Evolutionary conservation across 1,140 invertebrate genomes (phyloP), one percentile per base, ranked within the genome.

Genomic region (Varroa destructor): DNA sequence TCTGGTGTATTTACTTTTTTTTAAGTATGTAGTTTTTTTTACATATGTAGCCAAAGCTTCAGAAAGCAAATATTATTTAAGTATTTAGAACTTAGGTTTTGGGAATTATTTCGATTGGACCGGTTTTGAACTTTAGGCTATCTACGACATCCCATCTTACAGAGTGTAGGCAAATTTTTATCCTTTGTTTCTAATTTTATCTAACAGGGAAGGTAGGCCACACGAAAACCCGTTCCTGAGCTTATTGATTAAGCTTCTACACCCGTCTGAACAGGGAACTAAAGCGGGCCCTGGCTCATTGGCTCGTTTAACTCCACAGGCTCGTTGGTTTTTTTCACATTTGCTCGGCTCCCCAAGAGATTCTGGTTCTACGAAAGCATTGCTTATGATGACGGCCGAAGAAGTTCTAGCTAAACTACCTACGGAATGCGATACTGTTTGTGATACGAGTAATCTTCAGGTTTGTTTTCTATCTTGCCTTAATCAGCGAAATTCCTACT

Each of bases 381-480:
- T 67, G 36, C 61, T 67, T 14, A 37, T 36, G 1, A 40, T 67
- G 40, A 67, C 61, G 2, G 61, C 61, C 3, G 46, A 67, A 40
- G 61, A 67, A 40, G 61, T 67, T 43, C 46, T 67, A 12, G 40
- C 61, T 2, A 67, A 67, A 67, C 40, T 37, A 14, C 40, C 40
- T 37, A 46, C 40, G 61, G 61, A 67, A 40, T 67, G 40, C n/a
- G 61, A 40, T 37, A 51, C 46, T 51, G 46, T 67, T 12, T 67
- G 61, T 67, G 61, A 67, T 37, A 67, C 61, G 40, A 67, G 61
- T 8, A 67, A 67, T 37, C 61, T 67, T 12, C 61, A 67, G 61
- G 61, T 67, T 51, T 8, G 46, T 51, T 8, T 8, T 51, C 46
- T 8, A 51, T 25, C 25, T 25, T 25, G 25, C 25, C 25, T 25